Base-by-base conservation (phyloP, 2,888 invertebrate genomes). In the Aphelenchoides bicaudatus region DNA sequence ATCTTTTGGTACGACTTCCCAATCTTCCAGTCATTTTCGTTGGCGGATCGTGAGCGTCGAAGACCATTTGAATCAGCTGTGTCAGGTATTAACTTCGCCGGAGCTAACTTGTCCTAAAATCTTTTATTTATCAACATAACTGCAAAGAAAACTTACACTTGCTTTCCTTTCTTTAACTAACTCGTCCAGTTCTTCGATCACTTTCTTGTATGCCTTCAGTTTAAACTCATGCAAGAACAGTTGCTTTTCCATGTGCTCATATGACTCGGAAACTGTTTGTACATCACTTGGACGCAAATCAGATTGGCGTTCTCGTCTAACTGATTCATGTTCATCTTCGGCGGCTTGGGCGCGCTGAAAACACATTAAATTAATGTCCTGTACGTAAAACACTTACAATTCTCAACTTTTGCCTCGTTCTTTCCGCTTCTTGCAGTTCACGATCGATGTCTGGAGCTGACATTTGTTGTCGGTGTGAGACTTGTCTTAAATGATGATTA, bases 121-220 rank as follows among this genome's bases (percentile, higher is more conserved):
- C 16, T 19, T 2, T 34, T 3, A 37, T 37, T 2, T n/a, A 49
- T 19, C n/a, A 27, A 49, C 21, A 37, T 16, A 8, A 13, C n/a
- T 3, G 38, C 37, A 5, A 37, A 23, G 34, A 5, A 16, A 16
- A 37, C 52, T n/a, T 51, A 51, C 52, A 10, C 19, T 16, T 34
- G 31, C 52, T 37, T 51, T 30, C 4, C 52, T 37, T 27, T 37
- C 23, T 13, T 51, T 51, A 16, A 51, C 3, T 39, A 51, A 19
- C 37, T 51, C 52, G 52, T 51, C 25, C 34, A 51, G 28, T 4
- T 51, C 52, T 16, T 28, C 39, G 16, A 51, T 16, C 8, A 51
- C 30, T 25, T 34, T 16, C 27, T n/a, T n/a, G 38, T 51, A 51
- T 21, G 52, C 31, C 2, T 51, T 51, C 37, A 51, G 3, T 3